These are phyloP conservation scores for Dinoponera quadriceps DNA, from an alignment of 1,140 invertebrate species.

Conservation along the genomic window DNA sequence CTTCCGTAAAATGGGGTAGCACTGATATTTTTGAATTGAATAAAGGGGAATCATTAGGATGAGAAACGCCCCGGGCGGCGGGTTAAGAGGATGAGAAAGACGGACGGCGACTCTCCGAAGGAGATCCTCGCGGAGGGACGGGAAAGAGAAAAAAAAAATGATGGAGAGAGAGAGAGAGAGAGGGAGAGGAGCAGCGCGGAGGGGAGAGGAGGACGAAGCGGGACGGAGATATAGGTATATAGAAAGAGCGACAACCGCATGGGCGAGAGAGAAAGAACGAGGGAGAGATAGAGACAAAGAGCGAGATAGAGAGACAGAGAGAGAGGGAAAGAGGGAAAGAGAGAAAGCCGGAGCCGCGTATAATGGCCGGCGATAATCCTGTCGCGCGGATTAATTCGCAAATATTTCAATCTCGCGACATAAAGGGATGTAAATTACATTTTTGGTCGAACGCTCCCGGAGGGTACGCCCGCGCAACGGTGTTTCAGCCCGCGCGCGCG, in stretches of 20 bases:
- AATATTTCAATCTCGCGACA: constrained; percentile 85
- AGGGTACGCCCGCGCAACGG: constrained; percentile 67
- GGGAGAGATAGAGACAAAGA: constrained; percentile 20
- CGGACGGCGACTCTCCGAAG: constrained; percentile 4
- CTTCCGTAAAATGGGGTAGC: constrained; percentile 74
- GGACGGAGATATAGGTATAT: constrained; percentile 27
- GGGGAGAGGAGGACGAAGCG: constrained; percentile 37
- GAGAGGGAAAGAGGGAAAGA: constrained; percentile 36
- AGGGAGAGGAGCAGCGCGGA: constrained; percentile 54
- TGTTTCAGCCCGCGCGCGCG: constrained; percentile 51
- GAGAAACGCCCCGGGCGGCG: constrained; percentile 65
- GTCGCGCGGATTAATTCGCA: constrained; percentile 81
- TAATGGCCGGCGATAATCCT: constrained; percentile 81
- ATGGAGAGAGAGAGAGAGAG: not conserved
- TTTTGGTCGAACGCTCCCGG: constrained; percentile 83
- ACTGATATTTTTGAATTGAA: constrained; percentile 81
- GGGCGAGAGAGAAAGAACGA: constrained; percentile 63
- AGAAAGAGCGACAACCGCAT: constrained; percentile 36
- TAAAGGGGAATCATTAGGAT: constrained; percentile 81
- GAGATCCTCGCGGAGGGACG: constrained; percentile 32
- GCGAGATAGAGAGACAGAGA: constrained; percentile 16
- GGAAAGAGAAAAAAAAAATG: constrained; percentile 34
- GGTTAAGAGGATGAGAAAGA: constrained; percentile 43
- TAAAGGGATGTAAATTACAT: constrained; percentile 86
- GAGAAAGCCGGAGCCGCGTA: constrained; percentile 71